phyloP scores from a whole-genome alignment of 2,888 invertebrate genomes.

The Melangyna quadrimaculata region DNA sequence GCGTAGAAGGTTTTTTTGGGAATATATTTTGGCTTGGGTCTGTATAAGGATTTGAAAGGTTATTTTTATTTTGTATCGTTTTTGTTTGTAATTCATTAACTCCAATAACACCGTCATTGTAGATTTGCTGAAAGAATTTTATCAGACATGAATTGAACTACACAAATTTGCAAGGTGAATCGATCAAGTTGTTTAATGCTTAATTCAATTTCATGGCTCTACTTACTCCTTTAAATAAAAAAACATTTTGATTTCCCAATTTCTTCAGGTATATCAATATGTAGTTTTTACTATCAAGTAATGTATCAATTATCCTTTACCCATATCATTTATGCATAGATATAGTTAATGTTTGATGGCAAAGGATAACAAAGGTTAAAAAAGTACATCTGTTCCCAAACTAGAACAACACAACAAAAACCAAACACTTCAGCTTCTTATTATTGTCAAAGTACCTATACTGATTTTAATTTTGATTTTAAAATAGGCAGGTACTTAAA shows the following conservation, averaged over 20 bases:
- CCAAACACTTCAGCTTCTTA: not conserved
- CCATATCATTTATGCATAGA: too few relatives aligned
- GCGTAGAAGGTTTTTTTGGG: not conserved
- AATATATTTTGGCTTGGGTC: not conserved
- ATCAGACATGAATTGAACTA: too few relatives aligned
- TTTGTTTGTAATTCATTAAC: too few relatives aligned
- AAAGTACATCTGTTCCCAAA: not conserved
- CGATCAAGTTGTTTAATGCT: too few relatives aligned
- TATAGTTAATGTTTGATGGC: not conserved
- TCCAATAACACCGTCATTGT: too few relatives aligned
- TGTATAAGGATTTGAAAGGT: not conserved
- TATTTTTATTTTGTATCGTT: too few relatives aligned
- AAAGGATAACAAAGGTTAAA: not conserved
- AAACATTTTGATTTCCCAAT: not conserved
- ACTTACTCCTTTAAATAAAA: too few relatives aligned
- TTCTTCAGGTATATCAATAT: not conserved
- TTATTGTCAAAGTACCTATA: not conserved
- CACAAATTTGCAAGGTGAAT: too few relatives aligned
- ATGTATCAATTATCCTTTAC: not conserved
- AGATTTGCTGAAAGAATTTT: too few relatives aligned
- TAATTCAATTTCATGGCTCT: too few relatives aligned
- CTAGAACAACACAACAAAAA: not conserved
- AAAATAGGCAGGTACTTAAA: not conserved
- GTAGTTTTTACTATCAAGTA: not conserved
- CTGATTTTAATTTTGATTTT: not conserved